Percentiles rank a stretch among this genome's conserved stretches.
phyloP scores from a whole-genome alignment of 2,113 vertebrate species.

The Pagrus major region DNA sequence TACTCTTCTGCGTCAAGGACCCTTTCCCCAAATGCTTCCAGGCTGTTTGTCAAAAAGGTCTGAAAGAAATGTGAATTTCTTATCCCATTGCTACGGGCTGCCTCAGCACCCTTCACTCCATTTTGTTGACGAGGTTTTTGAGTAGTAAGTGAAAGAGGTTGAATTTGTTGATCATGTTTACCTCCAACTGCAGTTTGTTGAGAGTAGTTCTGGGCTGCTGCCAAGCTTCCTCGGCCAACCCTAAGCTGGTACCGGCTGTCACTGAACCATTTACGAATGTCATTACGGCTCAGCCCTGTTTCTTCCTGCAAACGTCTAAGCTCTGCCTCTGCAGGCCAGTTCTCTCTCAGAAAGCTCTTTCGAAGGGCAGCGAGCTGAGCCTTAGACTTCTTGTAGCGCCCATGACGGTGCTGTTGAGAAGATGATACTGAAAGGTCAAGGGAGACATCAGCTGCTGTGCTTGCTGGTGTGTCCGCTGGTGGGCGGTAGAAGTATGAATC shows the following conservation, averaged over 20 bases:
- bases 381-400: constrained; percentile 87
- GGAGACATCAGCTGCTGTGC: constrained; percentile 63
- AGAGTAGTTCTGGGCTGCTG: constrained; percentile 71
- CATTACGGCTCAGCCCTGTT: constrained; percentile 87
- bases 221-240: constrained; percentile 79
- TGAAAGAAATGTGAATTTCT: constrained; percentile 82
- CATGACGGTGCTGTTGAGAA: constrained; percentile 72
- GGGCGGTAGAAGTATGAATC: constrained; percentile 84
- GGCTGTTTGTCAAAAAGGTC: constrained; percentile 82
- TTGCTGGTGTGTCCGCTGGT: constrained; percentile 69
- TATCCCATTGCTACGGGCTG: constrained; percentile 67
- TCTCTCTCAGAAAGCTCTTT: constrained; percentile 83
- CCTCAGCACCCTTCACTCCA: constrained; percentile 56
- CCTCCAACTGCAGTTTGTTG: constrained; percentile 47
- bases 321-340: constrained; percentile 86
- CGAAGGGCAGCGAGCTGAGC: constrained; percentile 83
- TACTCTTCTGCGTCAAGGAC: constrained; percentile 58
- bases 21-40: constrained; percentile 81
- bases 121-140: constrained; percentile 69
- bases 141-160: constrained; percentile 78
- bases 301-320: constrained; percentile 85
- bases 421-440: constrained; percentile 70
- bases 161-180: constrained; percentile 76
- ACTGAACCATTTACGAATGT: constrained; percentile 88
- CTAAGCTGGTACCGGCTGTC: constrained; percentile 86